These are phyloP conservation scores for Podabrus alpinus DNA, from an alignment of 2,888 invertebrate genomes.

Conservation along the genomic window DNA sequence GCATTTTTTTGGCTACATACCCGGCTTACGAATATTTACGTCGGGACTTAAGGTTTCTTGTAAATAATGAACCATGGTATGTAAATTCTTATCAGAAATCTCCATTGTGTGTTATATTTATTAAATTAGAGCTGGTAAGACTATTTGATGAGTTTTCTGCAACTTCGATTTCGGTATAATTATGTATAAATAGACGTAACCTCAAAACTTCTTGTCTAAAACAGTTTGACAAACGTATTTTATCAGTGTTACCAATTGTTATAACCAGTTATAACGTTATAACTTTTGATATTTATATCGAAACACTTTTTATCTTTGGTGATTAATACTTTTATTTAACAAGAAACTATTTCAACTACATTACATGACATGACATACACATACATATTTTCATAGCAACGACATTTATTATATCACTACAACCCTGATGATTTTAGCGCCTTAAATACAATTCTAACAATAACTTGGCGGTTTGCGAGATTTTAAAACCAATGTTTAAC, in stretches of 20 bases:
- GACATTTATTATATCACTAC: too few species aligned
- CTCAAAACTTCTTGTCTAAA: neutral
- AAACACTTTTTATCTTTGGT: too few species aligned
- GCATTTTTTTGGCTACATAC: conserved; percentile 58
- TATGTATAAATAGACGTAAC: neutral
- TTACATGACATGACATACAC: too few species aligned
- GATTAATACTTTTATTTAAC: too few species aligned
- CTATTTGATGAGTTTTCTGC: neutral
- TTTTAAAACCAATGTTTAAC: neutral
- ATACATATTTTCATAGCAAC: too few species aligned
- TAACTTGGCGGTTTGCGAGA: neutral
- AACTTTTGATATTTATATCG: too few species aligned
- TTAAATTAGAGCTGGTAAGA: neutral
- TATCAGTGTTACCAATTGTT: neutral
- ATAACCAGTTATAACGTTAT: too few species aligned
- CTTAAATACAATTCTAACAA: too few species aligned
- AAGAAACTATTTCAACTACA: too few species aligned
- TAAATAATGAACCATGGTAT: conserved; percentile 80
- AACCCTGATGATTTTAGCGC: too few species aligned
- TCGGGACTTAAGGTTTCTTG: conserved; percentile 88
- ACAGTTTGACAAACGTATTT: neutral
- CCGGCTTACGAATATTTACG: conserved; percentile 78
- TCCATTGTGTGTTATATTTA: conserved; percentile 69
- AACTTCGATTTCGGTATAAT: neutral
- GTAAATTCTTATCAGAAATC: conserved; percentile 82